Evolutionary conservation across 2,797 vertebrate genomes (phyloP).

Genomic region (Fistularia tabacaria): DNA sequence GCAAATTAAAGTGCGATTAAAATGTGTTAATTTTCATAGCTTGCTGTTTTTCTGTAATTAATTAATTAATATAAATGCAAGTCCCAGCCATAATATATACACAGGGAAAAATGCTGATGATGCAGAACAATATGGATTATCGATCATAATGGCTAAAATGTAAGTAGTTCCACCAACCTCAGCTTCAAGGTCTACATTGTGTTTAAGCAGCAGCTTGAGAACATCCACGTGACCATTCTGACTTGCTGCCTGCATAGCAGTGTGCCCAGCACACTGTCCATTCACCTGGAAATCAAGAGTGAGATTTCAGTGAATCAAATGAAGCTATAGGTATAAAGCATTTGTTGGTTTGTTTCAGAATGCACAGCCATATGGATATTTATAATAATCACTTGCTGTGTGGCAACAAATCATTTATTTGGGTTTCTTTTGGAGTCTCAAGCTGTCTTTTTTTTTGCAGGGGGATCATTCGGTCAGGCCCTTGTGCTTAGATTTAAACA

Average conservation of each 20-base stretch:
- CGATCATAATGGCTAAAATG: slow-evolving; percentile 1
- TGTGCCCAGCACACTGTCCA: slow-evolving; percentile 97
- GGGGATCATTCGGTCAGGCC: slow-evolving; percentile 68
- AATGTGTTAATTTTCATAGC: too few species aligned
- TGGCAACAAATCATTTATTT: slow-evolving; percentile 75
- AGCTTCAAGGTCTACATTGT: slow-evolving; percentile 96
- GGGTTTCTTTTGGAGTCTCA: slow-evolving; percentile 68
- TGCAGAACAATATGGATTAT: too few species aligned
- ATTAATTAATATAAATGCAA: too few species aligned
- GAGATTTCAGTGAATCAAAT: not conserved
- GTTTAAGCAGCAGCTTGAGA: slow-evolving; percentile 94
- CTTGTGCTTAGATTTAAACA: slow-evolving; percentile 68
- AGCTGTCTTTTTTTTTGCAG: slow-evolving; percentile 77
- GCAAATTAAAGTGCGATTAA: too few species aligned
- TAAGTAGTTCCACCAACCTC: slow-evolving; percentile 78
- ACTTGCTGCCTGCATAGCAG: slow-evolving; percentile 98
- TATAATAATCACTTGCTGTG: slow-evolving; percentile 71
- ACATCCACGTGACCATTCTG: slow-evolving; percentile 98
- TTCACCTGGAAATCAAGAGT: slow-evolving; percentile 78
- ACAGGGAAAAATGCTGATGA: too few species aligned
- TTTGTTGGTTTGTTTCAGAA: slow-evolving; percentile 12
- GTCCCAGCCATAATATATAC: too few species aligned
- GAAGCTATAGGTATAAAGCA: not conserved
- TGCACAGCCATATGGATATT: slow-evolving; percentile 40
- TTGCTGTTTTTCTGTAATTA: too few species aligned